These are phyloP conservation scores for Punctoribates punctum DNA, from an alignment of 2,888 invertebrate genomes.

Conservation along the genomic window DNA sequence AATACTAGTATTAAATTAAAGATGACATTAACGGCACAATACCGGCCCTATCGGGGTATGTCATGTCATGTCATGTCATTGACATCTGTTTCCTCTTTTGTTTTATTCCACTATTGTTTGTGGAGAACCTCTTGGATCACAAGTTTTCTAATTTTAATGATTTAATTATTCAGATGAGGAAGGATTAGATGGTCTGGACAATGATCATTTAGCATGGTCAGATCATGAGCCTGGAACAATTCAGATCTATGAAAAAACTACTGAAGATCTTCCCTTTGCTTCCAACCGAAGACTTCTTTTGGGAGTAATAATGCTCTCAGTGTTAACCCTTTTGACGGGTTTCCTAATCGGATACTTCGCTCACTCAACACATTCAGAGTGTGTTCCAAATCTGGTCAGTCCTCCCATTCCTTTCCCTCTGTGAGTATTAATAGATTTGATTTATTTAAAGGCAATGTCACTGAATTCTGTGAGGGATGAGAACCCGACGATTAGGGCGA, in stretches of 20 bases:
- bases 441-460: conserved; percentile 43
- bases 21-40: conserved; percentile 44
- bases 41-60: conserved; percentile 43
- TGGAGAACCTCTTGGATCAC: too few relatives aligned
- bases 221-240: conserved; percentile 48
- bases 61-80: neutral
- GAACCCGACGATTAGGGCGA: conserved; percentile 47
- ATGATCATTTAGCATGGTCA: conserved; percentile 47
- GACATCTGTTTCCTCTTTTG: too few relatives aligned
- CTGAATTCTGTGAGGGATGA: conserved; percentile 47
- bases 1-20: neutral
- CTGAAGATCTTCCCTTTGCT: conserved; percentile 46
- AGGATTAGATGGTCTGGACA: conserved; percentile 45
- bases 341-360: conserved; percentile 48
- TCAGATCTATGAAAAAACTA: conserved; percentile 50
- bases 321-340: conserved; percentile 47
- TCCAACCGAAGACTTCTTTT: conserved; percentile 35
- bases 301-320: conserved; percentile 45
- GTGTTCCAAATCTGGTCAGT: conserved; percentile 44
- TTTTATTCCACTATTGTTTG: neutral
- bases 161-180: conserved; percentile 27
- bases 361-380: conserved; percentile 47
- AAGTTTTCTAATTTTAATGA: neutral
- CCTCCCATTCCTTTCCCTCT: neutral
- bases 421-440: neutral